phyloP scores from a whole-genome alignment of 2,113 vertebrate species.

The Myrmophylax atrothorax region DNA sequence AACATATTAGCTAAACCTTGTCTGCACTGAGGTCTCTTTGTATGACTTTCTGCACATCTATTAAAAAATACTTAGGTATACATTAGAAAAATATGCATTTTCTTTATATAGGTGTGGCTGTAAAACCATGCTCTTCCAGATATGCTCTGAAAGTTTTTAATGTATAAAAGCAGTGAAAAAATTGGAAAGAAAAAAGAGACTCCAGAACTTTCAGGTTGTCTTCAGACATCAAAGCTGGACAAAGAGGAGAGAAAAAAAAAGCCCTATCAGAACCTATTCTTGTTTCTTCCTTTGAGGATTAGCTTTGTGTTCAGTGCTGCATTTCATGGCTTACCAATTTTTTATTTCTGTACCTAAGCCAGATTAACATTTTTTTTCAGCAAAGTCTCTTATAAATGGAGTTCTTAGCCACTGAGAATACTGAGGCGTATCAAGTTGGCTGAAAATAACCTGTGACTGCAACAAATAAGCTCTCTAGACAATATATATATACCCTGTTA shows the following conservation, averaged over 20 bases:
- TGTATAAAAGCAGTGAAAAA: background rate
- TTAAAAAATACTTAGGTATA: background rate
- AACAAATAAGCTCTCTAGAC: constrained; percentile 5
- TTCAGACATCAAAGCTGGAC: background rate
- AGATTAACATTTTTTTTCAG: constrained; percentile 27
- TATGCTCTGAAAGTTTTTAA: background rate
- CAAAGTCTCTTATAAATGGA: background rate
- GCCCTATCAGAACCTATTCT: background rate
- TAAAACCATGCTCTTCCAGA: background rate
- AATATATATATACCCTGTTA: background rate
- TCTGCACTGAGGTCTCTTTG: background rate
- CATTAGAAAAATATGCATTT: background rate
- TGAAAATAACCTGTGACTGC: background rate
- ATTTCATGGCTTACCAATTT: constrained; percentile 33
- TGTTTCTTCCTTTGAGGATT: constrained; percentile 33
- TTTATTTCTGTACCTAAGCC: constrained; percentile 25
- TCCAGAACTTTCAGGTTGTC: background rate
- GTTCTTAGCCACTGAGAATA: background rate
- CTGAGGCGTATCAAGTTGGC: background rate
- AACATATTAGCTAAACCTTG: background rate
- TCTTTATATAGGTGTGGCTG: background rate
- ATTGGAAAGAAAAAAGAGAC: background rate
- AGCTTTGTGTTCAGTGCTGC: background rate
- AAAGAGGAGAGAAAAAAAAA: background rate
- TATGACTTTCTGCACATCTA: background rate